phyloP scores from a whole-genome alignment of 2,888 invertebrate genomes.

The Eupithecia vulgata region DNA sequence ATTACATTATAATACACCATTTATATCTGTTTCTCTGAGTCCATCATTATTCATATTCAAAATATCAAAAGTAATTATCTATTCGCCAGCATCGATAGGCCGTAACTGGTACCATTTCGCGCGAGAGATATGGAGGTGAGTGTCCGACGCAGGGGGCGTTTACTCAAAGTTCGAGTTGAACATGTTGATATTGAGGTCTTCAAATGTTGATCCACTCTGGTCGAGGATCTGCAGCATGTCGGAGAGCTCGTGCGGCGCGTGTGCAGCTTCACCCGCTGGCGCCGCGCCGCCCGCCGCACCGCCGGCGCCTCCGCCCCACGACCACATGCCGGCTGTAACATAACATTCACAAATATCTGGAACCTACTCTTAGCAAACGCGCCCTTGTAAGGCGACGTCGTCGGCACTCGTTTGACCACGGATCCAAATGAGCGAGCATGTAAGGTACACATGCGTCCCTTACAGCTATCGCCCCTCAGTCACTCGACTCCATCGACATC shows the following conservation, averaged over 20 bases:
- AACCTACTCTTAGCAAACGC: background rate
- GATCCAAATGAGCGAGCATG: background rate
- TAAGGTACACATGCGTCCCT: background rate
- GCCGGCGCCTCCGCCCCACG: slow-evolving; percentile 81
- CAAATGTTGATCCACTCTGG: slow-evolving; percentile 92
- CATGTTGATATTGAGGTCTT: slow-evolving; percentile 95
- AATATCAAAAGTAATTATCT: slow-evolving; percentile 41
- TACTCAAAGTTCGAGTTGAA: slow-evolving; percentile 88
- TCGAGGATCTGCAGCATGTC: slow-evolving; percentile 97
- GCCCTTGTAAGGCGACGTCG: background rate
- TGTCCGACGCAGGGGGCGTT: slow-evolving; percentile 19
- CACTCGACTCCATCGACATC: background rate
- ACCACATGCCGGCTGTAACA: slow-evolving; percentile 88
- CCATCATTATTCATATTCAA: slow-evolving; percentile 37
- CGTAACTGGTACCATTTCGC: slow-evolving; percentile 31
- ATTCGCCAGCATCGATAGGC: slow-evolving; percentile 32
- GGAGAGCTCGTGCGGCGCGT: slow-evolving; percentile 90
- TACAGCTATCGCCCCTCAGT: background rate
- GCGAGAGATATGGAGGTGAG: slow-evolving; percentile 25
- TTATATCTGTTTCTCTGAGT: slow-evolving; percentile 28
- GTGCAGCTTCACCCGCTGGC: slow-evolving; percentile 63
- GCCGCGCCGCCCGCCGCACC: slow-evolving; percentile 54
- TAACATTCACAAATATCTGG: no score
- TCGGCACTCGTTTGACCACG: background rate
- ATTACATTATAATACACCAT: slow-evolving; percentile 32